Evolutionary conservation across 2,888 invertebrate species (phyloP).

Genomic region (Euclidia mi): DNA sequence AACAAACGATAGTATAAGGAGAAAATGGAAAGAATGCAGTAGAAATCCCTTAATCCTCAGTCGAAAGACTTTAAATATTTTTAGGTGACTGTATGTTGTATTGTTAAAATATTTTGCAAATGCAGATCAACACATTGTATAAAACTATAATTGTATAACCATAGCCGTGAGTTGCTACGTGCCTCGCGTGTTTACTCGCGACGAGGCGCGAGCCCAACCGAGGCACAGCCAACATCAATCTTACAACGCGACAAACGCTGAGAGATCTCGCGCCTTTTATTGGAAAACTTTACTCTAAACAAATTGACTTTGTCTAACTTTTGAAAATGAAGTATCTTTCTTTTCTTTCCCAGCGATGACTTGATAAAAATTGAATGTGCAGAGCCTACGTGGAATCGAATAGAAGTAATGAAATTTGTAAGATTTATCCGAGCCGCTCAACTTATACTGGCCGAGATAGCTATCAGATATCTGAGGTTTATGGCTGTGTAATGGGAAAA

Average conservation of each 20-base stretch:
- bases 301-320: slow-evolving; percentile 23
- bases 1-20: too few species aligned
- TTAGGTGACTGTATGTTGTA: too few species aligned
- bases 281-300: slow-evolving; percentile 19
- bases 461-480: slow-evolving; percentile 9
- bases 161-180: background rate
- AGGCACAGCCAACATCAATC: slow-evolving; percentile 11
- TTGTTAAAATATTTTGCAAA: too few species aligned
- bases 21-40: too few species aligned
- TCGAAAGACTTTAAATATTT: too few species aligned
- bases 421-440: background rate
- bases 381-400: slow-evolving; percentile 23
- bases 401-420: slow-evolving; percentile 13
- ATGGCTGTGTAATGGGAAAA: slow-evolving; percentile 8
- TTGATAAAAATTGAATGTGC: slow-evolving; percentile 35
- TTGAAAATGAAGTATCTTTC: slow-evolving; percentile 4
- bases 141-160: background rate
- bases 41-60: too few species aligned
- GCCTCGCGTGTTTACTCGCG: background rate
- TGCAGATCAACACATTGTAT: too few species aligned
- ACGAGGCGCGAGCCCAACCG: background rate
- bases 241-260: slow-evolving; percentile 8
- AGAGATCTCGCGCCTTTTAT: slow-evolving; percentile 16
- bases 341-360: slow-evolving; percentile 20
- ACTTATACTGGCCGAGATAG: slow-evolving; percentile 14